These are phyloP conservation scores for Danaus chrysippus DNA, from an alignment of 2,888 invertebrate genomes.

Conservation along the genomic window DNA sequence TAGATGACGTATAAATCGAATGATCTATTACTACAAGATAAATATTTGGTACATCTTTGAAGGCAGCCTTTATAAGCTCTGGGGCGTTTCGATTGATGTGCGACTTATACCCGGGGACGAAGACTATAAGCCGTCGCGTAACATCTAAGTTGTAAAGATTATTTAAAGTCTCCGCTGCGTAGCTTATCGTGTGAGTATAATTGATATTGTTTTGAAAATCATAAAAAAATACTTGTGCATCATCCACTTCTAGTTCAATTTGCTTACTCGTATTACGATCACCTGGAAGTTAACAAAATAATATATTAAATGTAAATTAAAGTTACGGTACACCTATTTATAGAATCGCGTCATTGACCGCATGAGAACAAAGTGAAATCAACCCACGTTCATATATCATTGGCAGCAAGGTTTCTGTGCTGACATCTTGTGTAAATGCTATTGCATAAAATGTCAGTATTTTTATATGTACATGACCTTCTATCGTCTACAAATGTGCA, in stretches of 20 bases:
- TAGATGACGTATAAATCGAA: constrained; percentile 59
- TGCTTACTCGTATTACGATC: constrained; percentile 50
- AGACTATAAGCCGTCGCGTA: constrained; percentile 58
- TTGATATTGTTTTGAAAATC: constrained; percentile 68
- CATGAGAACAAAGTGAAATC: background rate
- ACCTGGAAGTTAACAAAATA: constrained; percentile 48
- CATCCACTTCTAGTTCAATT: constrained; percentile 52
- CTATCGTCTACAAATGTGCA: too few relatives aligned
- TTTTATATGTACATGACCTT: too few relatives aligned
- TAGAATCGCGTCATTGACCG: constrained; percentile 1
- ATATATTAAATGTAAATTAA: background rate
- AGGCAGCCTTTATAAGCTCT: constrained; percentile 57
- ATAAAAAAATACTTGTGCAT: constrained; percentile 59
- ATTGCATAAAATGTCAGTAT: too few relatives aligned
- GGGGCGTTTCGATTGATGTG: constrained; percentile 60
- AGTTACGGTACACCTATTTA: background rate
- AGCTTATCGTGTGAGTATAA: constrained; percentile 50
- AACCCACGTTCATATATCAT: too few relatives aligned
- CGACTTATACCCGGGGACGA: constrained; percentile 69
- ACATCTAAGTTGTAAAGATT: constrained; percentile 55
- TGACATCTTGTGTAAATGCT: too few relatives aligned
- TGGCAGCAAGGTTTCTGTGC: too few relatives aligned
- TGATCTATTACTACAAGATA: constrained; percentile 68
- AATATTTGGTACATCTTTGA: constrained; percentile 54
- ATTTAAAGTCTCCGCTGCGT: constrained; percentile 51